Evolutionary conservation across 1,140 invertebrate species (phyloP), one percentile per base, ranked within the genome.

Genomic region (Eurytemora carolleeae): DNA sequence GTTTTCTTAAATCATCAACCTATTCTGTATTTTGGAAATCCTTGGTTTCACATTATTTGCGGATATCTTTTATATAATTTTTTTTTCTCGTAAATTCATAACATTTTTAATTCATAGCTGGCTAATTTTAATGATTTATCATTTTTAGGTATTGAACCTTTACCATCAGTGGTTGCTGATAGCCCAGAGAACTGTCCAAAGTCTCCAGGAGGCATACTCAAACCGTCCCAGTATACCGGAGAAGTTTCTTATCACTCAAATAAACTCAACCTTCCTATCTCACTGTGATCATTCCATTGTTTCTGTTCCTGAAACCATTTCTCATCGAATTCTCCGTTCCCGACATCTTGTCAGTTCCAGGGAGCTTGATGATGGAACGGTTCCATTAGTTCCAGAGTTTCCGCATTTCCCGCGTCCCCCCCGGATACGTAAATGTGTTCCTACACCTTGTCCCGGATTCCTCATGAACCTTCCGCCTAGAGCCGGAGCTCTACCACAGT

Each of bases 311-410:
- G 58, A 59, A n/a, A 59, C 58, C 21, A 24, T 59, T 25, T 19
- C 12, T 22, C 58, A 59, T 59, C 21, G 58, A 17, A 24, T 25
- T 16, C 17, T 63, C 19, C 7, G 54, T 12, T 55, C 54, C 7
- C 7, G 7, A n/a, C 55, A 52, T 58, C 65, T 1, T 17, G 63
- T 16, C 76, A 75, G 21, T 75, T 76, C n/a, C 24, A 1, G 16
- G 31, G 18, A 23, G 18, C 12, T 60, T 64, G 77, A 24, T 68
- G 31, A 44, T 12, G 31, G 31, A 12, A n/a, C 31, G 7, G n/a
- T 44, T 44, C 31, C 31, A 44, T 44, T 44, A n/a, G 31, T 44
- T 44, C 7, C 7, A 44, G 31, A 44, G n/a, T 7, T 44, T 44
- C 31, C 31, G 7, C 31, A 44, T 44, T 12, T 12, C 7, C 31